Conservation (phyloP, 2,888 invertebrate species). For the Volucella inanis region DNA sequence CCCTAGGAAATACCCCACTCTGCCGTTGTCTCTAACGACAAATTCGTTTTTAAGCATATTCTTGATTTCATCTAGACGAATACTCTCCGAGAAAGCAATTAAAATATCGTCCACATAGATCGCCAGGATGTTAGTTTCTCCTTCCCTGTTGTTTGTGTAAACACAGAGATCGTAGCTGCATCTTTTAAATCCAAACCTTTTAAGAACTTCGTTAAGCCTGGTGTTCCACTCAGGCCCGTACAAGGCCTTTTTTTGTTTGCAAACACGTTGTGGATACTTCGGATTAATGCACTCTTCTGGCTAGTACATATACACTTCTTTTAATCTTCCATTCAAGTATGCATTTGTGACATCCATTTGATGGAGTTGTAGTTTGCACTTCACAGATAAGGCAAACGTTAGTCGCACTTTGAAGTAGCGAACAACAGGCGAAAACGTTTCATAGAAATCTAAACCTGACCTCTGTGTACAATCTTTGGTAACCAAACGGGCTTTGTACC, state of each 20-base stretch:
- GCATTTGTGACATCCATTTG: constrained; percentile 50
- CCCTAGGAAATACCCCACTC: too few species aligned
- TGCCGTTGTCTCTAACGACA: too few species aligned
- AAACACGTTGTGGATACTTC: too few species aligned
- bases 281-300: constrained; percentile 29
- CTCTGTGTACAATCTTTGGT: constrained; percentile 75
- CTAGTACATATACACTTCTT: constrained; percentile 46
- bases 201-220: not conserved
- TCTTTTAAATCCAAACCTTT: too few species aligned
- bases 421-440: constrained; percentile 44
- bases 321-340: constrained; percentile 49
- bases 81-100: too few species aligned
- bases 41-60: too few species aligned
- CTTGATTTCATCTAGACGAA: too few species aligned
- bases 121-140: too few species aligned
- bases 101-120: too few species aligned
- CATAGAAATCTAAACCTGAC: constrained; percentile 40
- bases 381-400: constrained; percentile 41
- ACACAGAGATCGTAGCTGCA: constrained; percentile 22
- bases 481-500: constrained; percentile 75
- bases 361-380: constrained; percentile 28
- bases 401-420: constrained; percentile 27
- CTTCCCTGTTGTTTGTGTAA: constrained; percentile 26
- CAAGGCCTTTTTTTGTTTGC: not conserved
- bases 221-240: constrained; percentile 26